Evolutionary conservation across 2,888 invertebrate species (phyloP).

Genomic region (Drosophila aldrichi): DNA sequence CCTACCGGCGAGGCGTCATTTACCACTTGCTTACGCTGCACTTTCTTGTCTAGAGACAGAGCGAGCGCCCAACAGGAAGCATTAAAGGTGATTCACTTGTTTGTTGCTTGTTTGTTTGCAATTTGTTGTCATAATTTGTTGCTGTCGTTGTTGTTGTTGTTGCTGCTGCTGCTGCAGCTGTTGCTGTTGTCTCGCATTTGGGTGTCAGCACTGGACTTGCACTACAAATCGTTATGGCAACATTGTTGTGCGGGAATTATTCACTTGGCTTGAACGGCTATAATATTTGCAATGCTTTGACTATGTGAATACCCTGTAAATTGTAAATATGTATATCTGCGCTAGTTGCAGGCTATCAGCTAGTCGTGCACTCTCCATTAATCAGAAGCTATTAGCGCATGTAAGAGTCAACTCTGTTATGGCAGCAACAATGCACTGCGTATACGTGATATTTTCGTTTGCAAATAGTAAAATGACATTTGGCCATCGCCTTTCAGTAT

Average conservation of each 20-base stretch:
- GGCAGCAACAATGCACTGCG: slow-evolving; percentile 17
- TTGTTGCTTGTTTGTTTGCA: slow-evolving; percentile 80
- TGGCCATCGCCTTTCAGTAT: slow-evolving; percentile 8
- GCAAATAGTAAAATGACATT: slow-evolving; percentile 33
- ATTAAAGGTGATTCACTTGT: slow-evolving; percentile 80
- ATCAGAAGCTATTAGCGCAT: background rate
- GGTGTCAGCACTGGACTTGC: slow-evolving; percentile 43
- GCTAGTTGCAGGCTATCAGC: no score
- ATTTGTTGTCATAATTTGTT: slow-evolving; percentile 77
- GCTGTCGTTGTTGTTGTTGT: slow-evolving; percentile 39
- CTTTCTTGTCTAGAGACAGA: slow-evolving; percentile 16
- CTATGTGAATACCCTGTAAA: background rate
- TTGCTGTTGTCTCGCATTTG: slow-evolving; percentile 38
- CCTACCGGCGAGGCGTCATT: slow-evolving; percentile 14
- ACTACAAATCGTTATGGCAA: slow-evolving; percentile 64
- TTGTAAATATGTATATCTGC: background rate
- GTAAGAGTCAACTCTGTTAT: background rate
- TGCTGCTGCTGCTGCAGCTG: slow-evolving; percentile 23
- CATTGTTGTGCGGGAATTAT: slow-evolving; percentile 32
- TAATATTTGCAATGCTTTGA: background rate
- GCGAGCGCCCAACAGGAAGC: slow-evolving; percentile 47
- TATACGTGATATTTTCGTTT: slow-evolving; percentile 37
- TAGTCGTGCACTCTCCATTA: no score
- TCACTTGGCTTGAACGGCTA: slow-evolving; percentile 10
- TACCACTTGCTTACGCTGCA: slow-evolving; percentile 42